Base-by-base conservation (phyloP, 2,113 vertebrate species). In the Echinops telfairi region DNA sequence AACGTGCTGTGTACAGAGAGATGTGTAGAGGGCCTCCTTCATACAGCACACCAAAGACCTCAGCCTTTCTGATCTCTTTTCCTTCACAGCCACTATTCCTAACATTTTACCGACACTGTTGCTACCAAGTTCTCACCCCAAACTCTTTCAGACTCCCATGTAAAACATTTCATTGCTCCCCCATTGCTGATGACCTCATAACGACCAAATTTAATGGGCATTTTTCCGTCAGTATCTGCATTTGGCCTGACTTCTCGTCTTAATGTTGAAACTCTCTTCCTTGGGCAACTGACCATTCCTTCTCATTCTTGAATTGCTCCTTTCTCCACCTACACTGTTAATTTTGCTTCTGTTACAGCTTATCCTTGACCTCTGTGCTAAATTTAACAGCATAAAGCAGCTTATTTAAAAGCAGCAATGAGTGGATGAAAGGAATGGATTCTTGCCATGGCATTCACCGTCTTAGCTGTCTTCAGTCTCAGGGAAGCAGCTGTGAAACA, bases 161-260 rank as follows among this genome's bases (percentile, higher is more conserved):
- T 9, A 90, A 86, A 86, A 86, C 60, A 83, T 62, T 88, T 43
- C 25, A n/a, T 33, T 78, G 60, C 31, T 81, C 17, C 47, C 92
- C 33, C 23, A 62, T 4, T 92, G 31, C 70, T 38, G 70, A 71
- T 16, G 38, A 58, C 62, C 82, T 70, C 25, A 33, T 70, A 78
- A 78, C 20, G 82, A 38, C 25, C 60, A 89, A 70, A 90, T 64
- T 38, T 33, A 38, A 80, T 86, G 19, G n/a, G 38, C 10, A 22
- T 9, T 58, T 64, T 66, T 81, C 23, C 40, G n/a, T n/a, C n/a
- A n/a, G n/a, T n/a, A 15, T 73, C 75, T 93, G 70, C 58, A 64
- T 83, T 38, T 77, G 76, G 15, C 40, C 70, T 80, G 36, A 77
- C 10, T 9, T 53, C 62, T 53, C 64, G 11, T 27, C 64, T 66